Percentiles rank a stretch among this genome's conserved stretches.
These are phyloP conservation scores for Trichopoda pennipes DNA, from an alignment of 2,888 invertebrate species.

Conservation along the genomic window DNA sequence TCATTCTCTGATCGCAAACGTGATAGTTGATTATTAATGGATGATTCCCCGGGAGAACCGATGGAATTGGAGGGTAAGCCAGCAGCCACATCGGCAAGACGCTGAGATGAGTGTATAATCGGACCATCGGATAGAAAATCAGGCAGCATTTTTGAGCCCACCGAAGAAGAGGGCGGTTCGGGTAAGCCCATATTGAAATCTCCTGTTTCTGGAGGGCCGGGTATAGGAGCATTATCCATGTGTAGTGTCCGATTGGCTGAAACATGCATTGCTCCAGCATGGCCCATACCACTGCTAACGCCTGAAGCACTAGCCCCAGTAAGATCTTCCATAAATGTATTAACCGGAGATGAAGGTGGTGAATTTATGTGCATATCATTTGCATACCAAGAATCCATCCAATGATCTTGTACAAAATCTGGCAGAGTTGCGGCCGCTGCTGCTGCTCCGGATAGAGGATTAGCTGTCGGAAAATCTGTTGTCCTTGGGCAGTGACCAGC, in stretches of 20 bases:
- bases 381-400: conserved; percentile 85
- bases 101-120: conserved; percentile 81
- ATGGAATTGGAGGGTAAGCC: conserved; percentile 79
- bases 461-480: conserved; percentile 69
- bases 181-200: conserved; percentile 69
- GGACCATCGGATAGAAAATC: conserved; percentile 88
- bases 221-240: conserved; percentile 52
- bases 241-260: conserved; percentile 31
- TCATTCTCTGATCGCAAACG: conserved; percentile 78
- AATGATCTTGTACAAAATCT: conserved; percentile 94
- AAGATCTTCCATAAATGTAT: conserved; percentile 74
- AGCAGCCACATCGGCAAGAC: conserved; percentile 80
- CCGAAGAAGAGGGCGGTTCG: conserved; percentile 60
- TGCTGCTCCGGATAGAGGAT: conserved; percentile 57
- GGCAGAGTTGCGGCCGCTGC: conserved; percentile 83
- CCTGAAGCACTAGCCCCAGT: conserved; percentile 69
- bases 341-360: conserved; percentile 77
- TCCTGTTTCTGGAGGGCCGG: conserved; percentile 64
- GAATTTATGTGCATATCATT: conserved; percentile 78
- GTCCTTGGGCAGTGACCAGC: conserved; percentile 56
- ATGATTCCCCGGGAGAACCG: conserved; percentile 79
- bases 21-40: conserved; percentile 74
- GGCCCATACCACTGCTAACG: conserved; percentile 63
- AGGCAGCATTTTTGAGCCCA: conserved; percentile 81
- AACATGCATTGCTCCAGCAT: conserved; percentile 41